Evolutionary conservation across 2,797 vertebrate genomes (phyloP).

Genomic region (Acipenser transmontanus): DNA sequence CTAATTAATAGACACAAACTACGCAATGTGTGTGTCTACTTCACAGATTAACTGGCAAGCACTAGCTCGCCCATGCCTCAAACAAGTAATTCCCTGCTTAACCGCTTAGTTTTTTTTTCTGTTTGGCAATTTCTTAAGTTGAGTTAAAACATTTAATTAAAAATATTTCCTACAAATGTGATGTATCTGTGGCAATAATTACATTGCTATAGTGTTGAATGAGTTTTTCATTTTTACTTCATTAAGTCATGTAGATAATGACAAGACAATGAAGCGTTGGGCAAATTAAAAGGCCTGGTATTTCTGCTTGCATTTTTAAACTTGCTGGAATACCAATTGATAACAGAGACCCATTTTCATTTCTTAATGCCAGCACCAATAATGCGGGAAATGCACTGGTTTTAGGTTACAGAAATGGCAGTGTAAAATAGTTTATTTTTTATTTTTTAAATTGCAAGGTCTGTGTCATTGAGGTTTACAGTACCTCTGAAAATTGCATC

Average conservation of each 20-base stretch:
- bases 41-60: constrained; percentile 56
- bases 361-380: not conserved
- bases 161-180: constrained; percentile 1
- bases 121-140: constrained; percentile 26
- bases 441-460: not conserved
- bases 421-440: not conserved
- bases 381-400: not conserved
- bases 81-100: constrained; percentile 41
- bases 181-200: no score
- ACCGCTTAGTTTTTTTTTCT: constrained; percentile 25
- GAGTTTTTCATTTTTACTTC: no score
- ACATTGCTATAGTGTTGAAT: no score
- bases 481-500: not conserved
- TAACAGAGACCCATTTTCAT: not conserved
- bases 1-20: constrained; percentile 47
- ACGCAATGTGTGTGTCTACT: constrained; percentile 37
- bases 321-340: not conserved
- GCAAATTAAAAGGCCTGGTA: no score
- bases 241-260: no score
- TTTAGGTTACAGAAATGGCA: not conserved
- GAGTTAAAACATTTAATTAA: constrained; percentile 25
- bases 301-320: no score
- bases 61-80: constrained; percentile 43
- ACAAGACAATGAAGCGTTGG: no score
- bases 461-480: not conserved